Percentiles rank a stretch among this genome's conserved stretches.
phyloP scores from a whole-genome alignment of 2,113 vertebrate genomes.

The Spheniscus mendiculus region DNA sequence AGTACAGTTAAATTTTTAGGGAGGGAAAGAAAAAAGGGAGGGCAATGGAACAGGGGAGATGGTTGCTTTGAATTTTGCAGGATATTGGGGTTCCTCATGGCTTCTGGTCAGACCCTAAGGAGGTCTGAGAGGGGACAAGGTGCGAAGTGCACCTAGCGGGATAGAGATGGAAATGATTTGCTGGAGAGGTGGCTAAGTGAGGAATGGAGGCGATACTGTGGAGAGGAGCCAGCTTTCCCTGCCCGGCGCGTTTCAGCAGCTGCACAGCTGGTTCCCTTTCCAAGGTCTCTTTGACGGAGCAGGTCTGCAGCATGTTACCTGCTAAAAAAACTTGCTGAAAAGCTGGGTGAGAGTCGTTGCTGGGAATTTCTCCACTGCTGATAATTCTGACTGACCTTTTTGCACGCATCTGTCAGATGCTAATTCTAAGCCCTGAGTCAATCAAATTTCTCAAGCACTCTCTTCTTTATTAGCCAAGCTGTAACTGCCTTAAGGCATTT shows the following conservation, averaged over 20 bases:
- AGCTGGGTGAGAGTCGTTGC: fast-evolving
- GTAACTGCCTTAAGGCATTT: not conserved
- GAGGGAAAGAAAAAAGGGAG: fast-evolving
- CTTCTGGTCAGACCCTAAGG: not conserved
- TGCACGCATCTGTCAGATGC: not conserved
- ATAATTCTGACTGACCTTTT: not conserved
- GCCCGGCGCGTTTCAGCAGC: fast-evolving
- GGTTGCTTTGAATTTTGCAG: not conserved
- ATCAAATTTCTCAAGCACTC: not conserved
- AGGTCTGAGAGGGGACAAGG: not conserved
- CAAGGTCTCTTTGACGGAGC: not conserved
- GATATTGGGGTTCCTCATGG: not conserved
- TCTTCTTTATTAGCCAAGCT: not conserved
- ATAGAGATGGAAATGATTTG: not conserved
- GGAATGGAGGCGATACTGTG: not conserved
- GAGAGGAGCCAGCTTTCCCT: not conserved
- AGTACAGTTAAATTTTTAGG: not conserved
- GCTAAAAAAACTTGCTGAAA: not conserved
- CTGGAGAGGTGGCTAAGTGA: not conserved
- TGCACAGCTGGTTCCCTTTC: not conserved
- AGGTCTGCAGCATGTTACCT: not conserved
- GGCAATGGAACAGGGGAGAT: not conserved
- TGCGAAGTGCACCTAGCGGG: not conserved
- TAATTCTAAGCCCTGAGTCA: not conserved
- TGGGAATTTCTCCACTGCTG: not conserved